Evolutionary conservation across 1,140 invertebrate genomes (phyloP), one percentile per base, ranked within the genome.

Genomic region (Drosophila melanica): DNA sequence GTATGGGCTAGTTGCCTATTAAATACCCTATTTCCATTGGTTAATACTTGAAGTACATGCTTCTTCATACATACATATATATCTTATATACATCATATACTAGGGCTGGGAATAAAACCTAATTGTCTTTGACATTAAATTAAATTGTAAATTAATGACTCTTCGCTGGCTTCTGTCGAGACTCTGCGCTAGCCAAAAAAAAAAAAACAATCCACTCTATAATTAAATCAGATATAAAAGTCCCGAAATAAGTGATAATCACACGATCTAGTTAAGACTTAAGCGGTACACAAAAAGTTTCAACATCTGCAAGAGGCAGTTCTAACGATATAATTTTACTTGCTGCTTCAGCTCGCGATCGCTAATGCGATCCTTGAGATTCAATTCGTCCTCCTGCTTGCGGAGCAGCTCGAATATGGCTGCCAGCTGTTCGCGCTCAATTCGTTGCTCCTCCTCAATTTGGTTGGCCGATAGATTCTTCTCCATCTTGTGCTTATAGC

Each of bases 331-430:
- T 23, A 91, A 48, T 20, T 78, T 76, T 23, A 91, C 72, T 71
- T 91, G 90, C n/a, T 87, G 74, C 35, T 81, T 85, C 12, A 91
- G 76, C 51, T 91, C 90, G 20, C 55, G 58, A 23, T 91, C 90
- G 44, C 90, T 90, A 0, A 91, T 91, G 4, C 82, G 79, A 72
- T 91, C 90, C 41, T 89, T 87, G 8, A 86, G 85, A 68, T 91
- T 91, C 3, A 91, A 23, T 63, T 91, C 90, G 14, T 77, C 75
- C 39, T 91, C 90, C 53, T 91, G 90, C 41, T 80, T 90, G 30
- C 90, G 89, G 20, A 91, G 53, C 2, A 91, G 55, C 16, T 91
- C 90, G 45, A 90, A 91, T 23, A 91, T 91, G 3, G 87, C 90
- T 3, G 90, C 80, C 51, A 91, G 57, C 50, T 91, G 90, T 60